Evolutionary conservation across 2,888 invertebrate species (phyloP), one percentile per base, ranked within the genome.

Genomic region (Drosophila rellima): DNA sequence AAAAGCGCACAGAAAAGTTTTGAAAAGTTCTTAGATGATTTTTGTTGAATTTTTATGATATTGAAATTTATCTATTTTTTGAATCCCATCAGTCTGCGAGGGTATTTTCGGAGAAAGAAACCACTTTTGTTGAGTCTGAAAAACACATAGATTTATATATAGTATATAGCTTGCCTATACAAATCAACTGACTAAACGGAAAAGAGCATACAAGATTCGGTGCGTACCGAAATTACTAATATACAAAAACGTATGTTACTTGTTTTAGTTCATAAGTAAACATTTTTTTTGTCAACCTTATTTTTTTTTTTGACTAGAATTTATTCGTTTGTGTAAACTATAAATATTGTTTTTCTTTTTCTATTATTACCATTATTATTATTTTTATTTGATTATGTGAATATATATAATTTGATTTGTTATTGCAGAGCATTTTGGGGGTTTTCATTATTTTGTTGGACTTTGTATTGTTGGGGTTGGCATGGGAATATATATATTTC

Each of bases 341-440:
- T 54, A 31, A 42, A 55, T 55, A 45, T 56, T 56, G 56, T 56
- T 56, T 56, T 37, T 20, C 3, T 54, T 54, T 54, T 45, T 31
- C n/a, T 52, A 26, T 37, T 48, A 37, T n/a, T 26, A 50, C 15
- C 31, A 42, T 51, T 40, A 60, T 45, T 57, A 57, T 71, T 66
- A 62, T 77, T 78, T 70, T 78, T 40, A 67, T 71, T 68, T 63
- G 59, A 74, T 80, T 85, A 79, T 83, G 86, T 79, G 79, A 86
- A 83, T 86, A 83, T 84, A 83, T 84, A 82, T 78, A 80, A 76
- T 83, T 82, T 85, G 70, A 83, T 80, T 86, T 82, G 86, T 86
- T 86, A 82, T 80, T 86, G 73, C 75, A 74, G 61, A 55, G 48
- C 54, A 54, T 61, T 69, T 79, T 64, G 23, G 39, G 18, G 54